phyloP scores from a whole-genome alignment of 2,888 invertebrate genomes.

The Anticlea derivata region DNA sequence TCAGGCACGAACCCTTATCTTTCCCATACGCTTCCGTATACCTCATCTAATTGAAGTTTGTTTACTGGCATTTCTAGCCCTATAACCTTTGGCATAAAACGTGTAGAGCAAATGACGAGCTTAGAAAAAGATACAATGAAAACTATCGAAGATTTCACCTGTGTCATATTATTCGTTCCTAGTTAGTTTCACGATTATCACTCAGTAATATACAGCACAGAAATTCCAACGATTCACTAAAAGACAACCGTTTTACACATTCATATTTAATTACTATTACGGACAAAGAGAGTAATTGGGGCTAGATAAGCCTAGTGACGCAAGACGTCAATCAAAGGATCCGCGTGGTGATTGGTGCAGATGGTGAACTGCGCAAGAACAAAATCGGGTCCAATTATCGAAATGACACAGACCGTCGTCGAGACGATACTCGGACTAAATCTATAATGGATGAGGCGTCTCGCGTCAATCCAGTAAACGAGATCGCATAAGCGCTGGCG shows the following conservation, averaged over 20 bases:
- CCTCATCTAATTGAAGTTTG: slow-evolving; percentile 73
- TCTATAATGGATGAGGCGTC: slow-evolving; percentile 83
- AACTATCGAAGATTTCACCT: too few relatives aligned
- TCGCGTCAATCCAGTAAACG: slow-evolving; percentile 76
- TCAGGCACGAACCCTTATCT: slow-evolving; percentile 29
- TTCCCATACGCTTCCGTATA: slow-evolving; percentile 62
- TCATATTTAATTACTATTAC: slow-evolving; percentile 30
- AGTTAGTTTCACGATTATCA: too few relatives aligned
- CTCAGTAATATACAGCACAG: background rate
- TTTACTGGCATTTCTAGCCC: slow-evolving; percentile 33
- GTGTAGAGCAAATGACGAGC: too few relatives aligned
- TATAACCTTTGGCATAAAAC: background rate
- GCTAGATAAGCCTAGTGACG: slow-evolving; percentile 66
- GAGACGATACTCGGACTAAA: slow-evolving; percentile 70
- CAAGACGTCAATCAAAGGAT: slow-evolving; percentile 72
- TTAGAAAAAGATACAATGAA: too few relatives aligned
- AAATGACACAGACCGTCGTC: slow-evolving; percentile 71
- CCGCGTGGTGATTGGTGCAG: slow-evolving; percentile 52
- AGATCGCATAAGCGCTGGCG: slow-evolving; percentile 61
- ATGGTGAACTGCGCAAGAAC: slow-evolving; percentile 70
- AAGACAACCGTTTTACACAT: slow-evolving; percentile 27
- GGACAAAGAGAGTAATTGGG: slow-evolving; percentile 60
- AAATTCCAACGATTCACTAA: background rate
- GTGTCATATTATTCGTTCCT: too few relatives aligned
- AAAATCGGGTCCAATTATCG: slow-evolving; percentile 76